Percentiles rank a stretch among this genome's conserved stretches.
These are phyloP conservation scores for Parasteatoda lunata DNA, from an alignment of 2,888 invertebrate species.

Conservation along the genomic window DNA sequence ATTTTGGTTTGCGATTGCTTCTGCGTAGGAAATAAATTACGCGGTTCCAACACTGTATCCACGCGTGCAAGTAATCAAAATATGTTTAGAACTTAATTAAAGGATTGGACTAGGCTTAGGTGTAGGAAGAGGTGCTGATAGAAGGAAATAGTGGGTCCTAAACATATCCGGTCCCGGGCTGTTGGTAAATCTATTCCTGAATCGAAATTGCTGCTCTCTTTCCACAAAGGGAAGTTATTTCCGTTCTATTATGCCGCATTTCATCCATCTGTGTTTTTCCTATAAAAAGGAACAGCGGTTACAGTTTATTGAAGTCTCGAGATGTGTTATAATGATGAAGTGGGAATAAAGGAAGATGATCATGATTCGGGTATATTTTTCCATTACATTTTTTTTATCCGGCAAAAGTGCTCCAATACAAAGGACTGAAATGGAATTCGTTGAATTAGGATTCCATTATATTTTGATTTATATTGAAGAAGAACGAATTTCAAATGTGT, in stretches of 20 bases:
- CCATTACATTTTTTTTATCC: too few relatives aligned
- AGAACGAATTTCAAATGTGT: too few relatives aligned
- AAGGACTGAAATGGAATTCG: too few relatives aligned
- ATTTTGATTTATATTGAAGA: too few relatives aligned
- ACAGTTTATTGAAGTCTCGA: background rate
- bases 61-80: constrained; percentile 13
- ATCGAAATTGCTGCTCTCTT: constrained; percentile 34
- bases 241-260: constrained; percentile 16
- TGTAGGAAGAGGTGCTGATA: constrained; percentile 2
- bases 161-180: constrained; percentile 29
- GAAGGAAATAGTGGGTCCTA: constrained; percentile 32
- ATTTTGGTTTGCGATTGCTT: background rate
- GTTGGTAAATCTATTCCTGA: constrained; percentile 8
- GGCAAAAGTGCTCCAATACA: too few relatives aligned
- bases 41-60: background rate
- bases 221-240: constrained; percentile 36
- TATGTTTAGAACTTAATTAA: constrained; percentile 39
- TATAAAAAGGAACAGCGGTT: background rate
- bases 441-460: too few relatives aligned
- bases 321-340: background rate
- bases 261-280: background rate
- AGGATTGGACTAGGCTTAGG: background rate
- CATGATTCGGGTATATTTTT: background rate
- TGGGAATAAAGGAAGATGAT: constrained; percentile 2
- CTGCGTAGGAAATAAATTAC: constrained; percentile 41